These are phyloP conservation scores for Phengaris alcon DNA, from an alignment of 2,888 invertebrate genomes.

Conservation along the genomic window DNA sequence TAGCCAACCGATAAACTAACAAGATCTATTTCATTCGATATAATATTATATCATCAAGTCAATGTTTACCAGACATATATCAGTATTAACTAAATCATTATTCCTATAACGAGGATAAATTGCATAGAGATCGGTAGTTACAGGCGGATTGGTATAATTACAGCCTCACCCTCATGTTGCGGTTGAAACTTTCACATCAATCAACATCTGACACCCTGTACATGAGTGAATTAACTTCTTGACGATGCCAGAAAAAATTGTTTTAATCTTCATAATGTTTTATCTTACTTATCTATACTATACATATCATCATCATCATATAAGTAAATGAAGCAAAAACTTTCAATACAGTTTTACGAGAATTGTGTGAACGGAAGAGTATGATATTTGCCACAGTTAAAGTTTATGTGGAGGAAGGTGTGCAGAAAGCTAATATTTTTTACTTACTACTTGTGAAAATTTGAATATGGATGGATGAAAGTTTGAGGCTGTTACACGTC, in stretches of 20 bases:
- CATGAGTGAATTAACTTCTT: not conserved
- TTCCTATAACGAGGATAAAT: not conserved
- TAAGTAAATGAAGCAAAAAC: too few species aligned
- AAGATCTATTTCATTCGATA: not conserved
- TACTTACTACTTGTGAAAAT: too few species aligned
- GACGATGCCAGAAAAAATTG: not conserved
- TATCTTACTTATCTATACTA: too few species aligned
- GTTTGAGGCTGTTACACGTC: too few species aligned
- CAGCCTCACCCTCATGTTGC: not conserved
- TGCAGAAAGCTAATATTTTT: too few species aligned
- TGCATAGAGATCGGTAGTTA: not conserved
- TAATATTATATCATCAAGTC: not conserved
- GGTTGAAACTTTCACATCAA: conserved; percentile 2
- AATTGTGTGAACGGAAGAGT: too few species aligned
- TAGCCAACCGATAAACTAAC: not conserved
- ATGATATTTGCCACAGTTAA: too few species aligned
- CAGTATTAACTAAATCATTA: conserved; percentile 3
- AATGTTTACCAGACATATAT: not conserved
- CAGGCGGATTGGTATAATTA: not conserved
- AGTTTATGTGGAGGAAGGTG: too few species aligned
- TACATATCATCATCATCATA: too few species aligned
- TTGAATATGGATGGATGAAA: too few species aligned
- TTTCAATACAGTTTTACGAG: too few species aligned
- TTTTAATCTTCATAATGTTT: too few species aligned
- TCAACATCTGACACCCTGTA: not conserved